Evolutionary conservation across 2,888 invertebrate species (phyloP).

Genomic region (Caenorhabditis parvicauda): DNA sequence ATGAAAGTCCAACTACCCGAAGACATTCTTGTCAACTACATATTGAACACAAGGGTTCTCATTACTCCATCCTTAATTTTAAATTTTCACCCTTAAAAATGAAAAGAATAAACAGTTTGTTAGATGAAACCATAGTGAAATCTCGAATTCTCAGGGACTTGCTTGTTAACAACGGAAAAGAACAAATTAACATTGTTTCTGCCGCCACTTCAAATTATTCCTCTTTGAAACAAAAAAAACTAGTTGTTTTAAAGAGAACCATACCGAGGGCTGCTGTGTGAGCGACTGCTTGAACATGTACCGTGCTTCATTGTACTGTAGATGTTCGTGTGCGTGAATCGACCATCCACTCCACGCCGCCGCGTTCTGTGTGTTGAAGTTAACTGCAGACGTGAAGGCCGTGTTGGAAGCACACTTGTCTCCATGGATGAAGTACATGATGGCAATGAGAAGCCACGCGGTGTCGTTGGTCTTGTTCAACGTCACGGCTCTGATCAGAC

Average conservation of each 20-base stretch:
- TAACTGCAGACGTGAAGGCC: neutral
- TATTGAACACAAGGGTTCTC: too few species aligned
- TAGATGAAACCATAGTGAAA: too few species aligned
- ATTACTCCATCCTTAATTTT: too few species aligned
- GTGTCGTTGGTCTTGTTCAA: conserved; percentile 31
- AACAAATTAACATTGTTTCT: too few species aligned
- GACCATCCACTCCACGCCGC: conserved; percentile 38
- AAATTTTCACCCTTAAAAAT: too few species aligned
- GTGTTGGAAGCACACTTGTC: neutral
- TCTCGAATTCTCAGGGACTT: too few species aligned
- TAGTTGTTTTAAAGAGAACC: neutral
- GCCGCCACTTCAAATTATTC: too few species aligned
- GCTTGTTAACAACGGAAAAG: too few species aligned
- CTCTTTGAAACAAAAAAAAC: too few species aligned
- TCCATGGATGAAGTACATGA: conserved; percentile 22
- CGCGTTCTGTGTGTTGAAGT: conserved; percentile 35
- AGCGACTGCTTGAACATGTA: conserved; percentile 34
- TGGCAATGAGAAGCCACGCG: conserved; percentile 26
- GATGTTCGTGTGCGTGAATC: conserved; percentile 16
- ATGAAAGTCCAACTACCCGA: too few species aligned
- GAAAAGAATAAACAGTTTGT: too few species aligned
- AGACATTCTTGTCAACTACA: too few species aligned
- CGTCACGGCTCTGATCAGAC: conserved; percentile 24
- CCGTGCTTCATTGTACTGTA: conserved; percentile 12
- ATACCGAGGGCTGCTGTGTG: conserved; percentile 13